These are phyloP conservation scores for Tipula confusa DNA, from an alignment of 2,888 invertebrate species.

Conservation along the genomic window DNA sequence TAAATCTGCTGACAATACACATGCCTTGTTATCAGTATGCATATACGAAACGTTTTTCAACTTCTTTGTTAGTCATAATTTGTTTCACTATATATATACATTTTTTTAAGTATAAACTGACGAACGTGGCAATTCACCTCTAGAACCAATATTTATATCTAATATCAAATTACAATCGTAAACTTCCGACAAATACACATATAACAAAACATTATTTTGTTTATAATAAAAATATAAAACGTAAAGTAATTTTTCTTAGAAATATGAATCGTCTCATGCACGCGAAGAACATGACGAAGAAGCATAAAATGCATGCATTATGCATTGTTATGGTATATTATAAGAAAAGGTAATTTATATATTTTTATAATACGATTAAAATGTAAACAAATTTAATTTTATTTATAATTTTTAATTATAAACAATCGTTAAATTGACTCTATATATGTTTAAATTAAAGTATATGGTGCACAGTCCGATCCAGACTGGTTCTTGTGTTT, in stretches of 20 bases:
- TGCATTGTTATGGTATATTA: background rate
- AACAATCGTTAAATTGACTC: conserved; percentile 1
- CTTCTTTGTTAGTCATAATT: background rate
- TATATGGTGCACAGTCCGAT: background rate
- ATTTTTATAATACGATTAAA: background rate
- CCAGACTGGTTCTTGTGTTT: background rate
- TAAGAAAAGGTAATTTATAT: conserved; percentile 13
- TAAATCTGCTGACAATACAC: background rate
- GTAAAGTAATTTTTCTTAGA: conserved; percentile 25
- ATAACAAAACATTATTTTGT: background rate
- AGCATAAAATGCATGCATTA: background rate
- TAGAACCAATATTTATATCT: conserved; percentile 1
- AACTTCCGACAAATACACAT: conserved; percentile 1
- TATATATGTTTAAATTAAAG: background rate
- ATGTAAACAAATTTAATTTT: conserved; percentile 14
- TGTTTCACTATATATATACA: background rate
- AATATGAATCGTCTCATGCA: background rate
- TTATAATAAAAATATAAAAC: conserved; percentile 6
- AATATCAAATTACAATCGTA: conserved; percentile 9
- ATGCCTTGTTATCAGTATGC: background rate
- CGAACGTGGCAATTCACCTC: conserved; percentile 14
- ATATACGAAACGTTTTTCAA: background rate
- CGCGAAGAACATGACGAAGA: background rate
- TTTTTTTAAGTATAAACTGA: background rate
- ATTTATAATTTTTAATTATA: background rate